Base-by-base conservation (phyloP, 2,888 invertebrate species). In the Microchrysa polita region DNA sequence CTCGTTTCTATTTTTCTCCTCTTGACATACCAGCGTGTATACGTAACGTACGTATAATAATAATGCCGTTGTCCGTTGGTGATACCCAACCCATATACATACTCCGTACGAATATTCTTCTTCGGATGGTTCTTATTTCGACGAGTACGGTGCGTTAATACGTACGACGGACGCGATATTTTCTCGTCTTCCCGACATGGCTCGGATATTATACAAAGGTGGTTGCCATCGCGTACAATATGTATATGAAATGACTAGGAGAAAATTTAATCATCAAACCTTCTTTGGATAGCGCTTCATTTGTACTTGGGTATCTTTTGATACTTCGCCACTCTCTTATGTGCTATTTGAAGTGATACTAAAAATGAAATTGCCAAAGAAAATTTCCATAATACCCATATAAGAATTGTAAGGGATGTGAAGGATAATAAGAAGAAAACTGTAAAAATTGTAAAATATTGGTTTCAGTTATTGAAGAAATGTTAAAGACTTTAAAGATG, bases 251-350 rank as follows among this genome's bases (percentile, higher is more conserved):
- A n/a, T 48, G 48, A 12, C 27, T 34, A 34, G 4, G n/a, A 48
- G 48, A 48, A 48, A 48, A 48, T 48, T 48, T 48, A 48, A 48
- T 48, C 48, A 48, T 48, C 48, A 48, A n/a, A 4, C 16, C 27
- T 34, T 34, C 27, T 12, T n/a, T n/a, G 48, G 48, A 7, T 48
- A 2, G 48, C n/a, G n/a, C 12, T 4, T n/a, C 48, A 48, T 48
- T 48, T 48, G 16, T 34, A 34, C 27, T 34, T 7, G n/a, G n/a
- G 27, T 34, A 34, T 34, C 27, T 34, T 34, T 34, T 34, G 27
- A 2, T 34, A 7, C 27, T 34, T 34, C 27, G 7, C 27, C 27
- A 34, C 27, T 34, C 27, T 34, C 27, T 34, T 34, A 34, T 12
- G 16, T 10, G 14, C 48, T 12, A n/a, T n/a, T 48, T 48, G 14